Percentiles rank a stretch among this genome's conserved stretches.
Conservation (phyloP, 2,888 invertebrate genomes). For the Stratiomys singularior region DNA sequence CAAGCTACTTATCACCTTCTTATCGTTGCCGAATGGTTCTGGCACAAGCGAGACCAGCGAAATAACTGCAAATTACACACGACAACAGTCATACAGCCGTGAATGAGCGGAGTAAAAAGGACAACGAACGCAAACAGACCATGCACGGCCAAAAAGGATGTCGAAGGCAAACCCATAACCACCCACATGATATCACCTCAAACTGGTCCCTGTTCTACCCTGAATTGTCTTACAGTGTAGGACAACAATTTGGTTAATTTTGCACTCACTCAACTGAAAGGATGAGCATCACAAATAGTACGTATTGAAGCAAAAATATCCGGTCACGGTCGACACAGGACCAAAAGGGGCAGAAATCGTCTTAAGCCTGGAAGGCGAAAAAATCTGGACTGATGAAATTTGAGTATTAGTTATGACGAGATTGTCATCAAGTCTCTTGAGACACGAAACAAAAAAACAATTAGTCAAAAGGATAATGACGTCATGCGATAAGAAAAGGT, state of each 20-base stretch:
- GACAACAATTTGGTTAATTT: conserved; percentile 12
- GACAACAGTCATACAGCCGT: background rate
- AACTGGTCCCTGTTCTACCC: background rate
- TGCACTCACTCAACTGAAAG: conserved; percentile 1
- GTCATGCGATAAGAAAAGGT: background rate
- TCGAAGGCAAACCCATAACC: background rate
- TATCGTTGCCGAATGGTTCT: background rate
- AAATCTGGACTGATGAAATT: background rate
- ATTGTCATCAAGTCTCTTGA: conserved; percentile 4
- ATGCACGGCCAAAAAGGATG: background rate
- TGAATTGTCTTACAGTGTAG: conserved; percentile 11
- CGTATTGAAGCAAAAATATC: background rate
- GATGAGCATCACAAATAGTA: background rate
- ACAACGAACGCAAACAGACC: background rate
- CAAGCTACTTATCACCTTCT: conserved; percentile 24
- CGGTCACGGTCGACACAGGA: background rate
- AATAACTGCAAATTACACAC: conserved; percentile 31
- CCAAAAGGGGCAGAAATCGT: background rate
- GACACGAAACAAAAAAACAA: too few species aligned
- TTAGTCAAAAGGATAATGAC: conserved; percentile 26
- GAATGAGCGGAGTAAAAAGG: background rate
- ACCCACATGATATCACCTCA: conserved; percentile 4
- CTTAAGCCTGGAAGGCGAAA: background rate
- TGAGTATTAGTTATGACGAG: conserved; percentile 3
- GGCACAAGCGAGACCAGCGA: background rate